Conservation (phyloP, 64 coral and sea anemone species). For the Stichodactyla mertensii region DNA sequence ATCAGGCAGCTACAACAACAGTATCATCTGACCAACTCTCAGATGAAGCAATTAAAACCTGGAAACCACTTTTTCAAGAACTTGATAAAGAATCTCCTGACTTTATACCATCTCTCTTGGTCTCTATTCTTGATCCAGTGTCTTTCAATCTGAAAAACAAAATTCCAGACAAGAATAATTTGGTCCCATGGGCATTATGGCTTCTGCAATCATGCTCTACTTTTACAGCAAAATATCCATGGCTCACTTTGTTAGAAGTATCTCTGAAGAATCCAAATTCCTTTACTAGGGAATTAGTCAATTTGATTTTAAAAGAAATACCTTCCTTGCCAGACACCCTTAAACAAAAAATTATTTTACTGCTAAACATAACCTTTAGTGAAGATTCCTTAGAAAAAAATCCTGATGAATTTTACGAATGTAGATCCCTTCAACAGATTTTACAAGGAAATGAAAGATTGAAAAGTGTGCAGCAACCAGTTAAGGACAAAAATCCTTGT, state of each 20-base stretch:
- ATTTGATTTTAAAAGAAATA: conserved; percentile 46
- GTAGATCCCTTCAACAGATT: neutral
- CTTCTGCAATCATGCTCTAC: conserved; percentile 33
- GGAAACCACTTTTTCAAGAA: conserved; percentile 65
- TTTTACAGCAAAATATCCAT: conserved; percentile 41
- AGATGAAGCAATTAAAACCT: conserved; percentile 29
- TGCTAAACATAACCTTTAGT: neutral
- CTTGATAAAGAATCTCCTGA: conserved; percentile 54
- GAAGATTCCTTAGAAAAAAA: neutral
- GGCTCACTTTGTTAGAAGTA: conserved; percentile 52
- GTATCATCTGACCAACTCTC: neutral
- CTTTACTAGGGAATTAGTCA: conserved; percentile 8
- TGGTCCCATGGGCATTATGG: conserved; percentile 32
- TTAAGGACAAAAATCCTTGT: neutral
- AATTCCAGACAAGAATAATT: neutral
- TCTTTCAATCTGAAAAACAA: neutral
- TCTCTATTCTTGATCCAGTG: neutral
- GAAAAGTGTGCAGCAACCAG: conserved; percentile 1
- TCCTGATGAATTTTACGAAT: neutral
- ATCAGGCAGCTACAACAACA: neutral
- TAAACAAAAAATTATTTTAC: conserved; percentile 18
- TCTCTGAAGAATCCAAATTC: conserved; percentile 44
- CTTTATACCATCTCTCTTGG: conserved; percentile 52
- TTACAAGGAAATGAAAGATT: neutral
- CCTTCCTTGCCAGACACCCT: conserved; percentile 4